A percentile compares a stretch with the other conserved stretches of the same genome.
phyloP scores from a whole-genome alignment of 2,113 vertebrate species.

The Leptocoma aspasia region DNA sequence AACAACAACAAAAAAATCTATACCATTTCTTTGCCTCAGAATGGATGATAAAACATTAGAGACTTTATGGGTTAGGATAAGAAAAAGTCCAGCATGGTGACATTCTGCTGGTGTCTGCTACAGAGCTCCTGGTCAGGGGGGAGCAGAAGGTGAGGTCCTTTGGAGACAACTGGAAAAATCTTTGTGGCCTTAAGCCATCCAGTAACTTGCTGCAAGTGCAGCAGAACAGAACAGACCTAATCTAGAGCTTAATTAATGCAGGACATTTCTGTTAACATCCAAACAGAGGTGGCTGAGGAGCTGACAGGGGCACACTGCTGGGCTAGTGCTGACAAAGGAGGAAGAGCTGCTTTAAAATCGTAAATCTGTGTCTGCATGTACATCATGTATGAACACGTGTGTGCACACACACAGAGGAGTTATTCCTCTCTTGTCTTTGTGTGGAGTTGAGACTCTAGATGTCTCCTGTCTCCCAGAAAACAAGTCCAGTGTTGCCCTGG shows the following conservation, averaged over 20 bases:
- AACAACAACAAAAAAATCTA: background rate
- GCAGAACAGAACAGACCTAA: background rate
- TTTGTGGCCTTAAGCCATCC: background rate
- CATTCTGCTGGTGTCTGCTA: background rate
- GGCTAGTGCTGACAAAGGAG: background rate
- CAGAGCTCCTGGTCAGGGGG: background rate
- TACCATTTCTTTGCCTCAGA: background rate
- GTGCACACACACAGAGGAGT: background rate
- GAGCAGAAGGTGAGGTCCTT: background rate
- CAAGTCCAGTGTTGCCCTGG: background rate
- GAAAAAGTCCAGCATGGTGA: background rate
- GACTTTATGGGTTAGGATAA: background rate
- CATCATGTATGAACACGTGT: background rate
- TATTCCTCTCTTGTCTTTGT: background rate
- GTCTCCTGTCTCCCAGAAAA: background rate
- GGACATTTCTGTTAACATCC: background rate
- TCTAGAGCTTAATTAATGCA: background rate
- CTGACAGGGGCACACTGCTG: background rate
- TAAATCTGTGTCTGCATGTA: background rate
- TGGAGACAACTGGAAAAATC: background rate
- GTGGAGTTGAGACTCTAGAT: background rate
- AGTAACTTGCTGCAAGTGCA: background rate
- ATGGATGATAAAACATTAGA: background rate
- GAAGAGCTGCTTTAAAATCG: background rate
- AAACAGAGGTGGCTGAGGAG: background rate